A percentile compares a stretch with the other conserved stretches of the same genome.
Evolutionary conservation across 2,888 invertebrate genomes (phyloP).

Genomic region (Drosophila histrio): DNA sequence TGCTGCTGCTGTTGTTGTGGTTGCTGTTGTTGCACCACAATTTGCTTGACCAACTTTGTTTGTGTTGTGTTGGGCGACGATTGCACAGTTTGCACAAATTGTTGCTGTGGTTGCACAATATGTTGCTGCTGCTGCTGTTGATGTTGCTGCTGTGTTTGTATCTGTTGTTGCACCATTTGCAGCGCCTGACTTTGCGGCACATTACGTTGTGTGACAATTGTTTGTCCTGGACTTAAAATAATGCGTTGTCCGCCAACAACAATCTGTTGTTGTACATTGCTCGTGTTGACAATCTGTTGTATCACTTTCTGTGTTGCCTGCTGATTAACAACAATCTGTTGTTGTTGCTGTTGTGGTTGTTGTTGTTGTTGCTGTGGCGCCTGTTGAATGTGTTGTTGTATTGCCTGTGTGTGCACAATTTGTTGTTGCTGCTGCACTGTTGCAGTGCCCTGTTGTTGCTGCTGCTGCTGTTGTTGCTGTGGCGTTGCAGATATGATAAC

Average conservation of each 20-base stretch:
- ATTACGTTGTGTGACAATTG: constrained; percentile 83
- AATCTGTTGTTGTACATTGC: constrained; percentile 84
- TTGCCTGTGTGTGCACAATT: constrained; percentile 59
- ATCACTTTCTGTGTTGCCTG: constrained; percentile 82
- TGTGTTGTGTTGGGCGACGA: constrained; percentile 53
- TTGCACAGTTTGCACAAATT: constrained; percentile 70
- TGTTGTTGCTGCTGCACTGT: constrained; percentile 71
- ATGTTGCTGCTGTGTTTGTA: constrained; percentile 56
- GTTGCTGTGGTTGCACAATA: constrained; percentile 76
- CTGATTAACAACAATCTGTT: constrained; percentile 72
- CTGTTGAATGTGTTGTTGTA: constrained; percentile 53
- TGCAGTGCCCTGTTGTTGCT: constrained; percentile 48
- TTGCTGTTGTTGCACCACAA: constrained; percentile 74
- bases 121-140: constrained; percentile 62
- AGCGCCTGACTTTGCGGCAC: constrained; percentile 79
- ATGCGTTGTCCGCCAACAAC: constrained; percentile 84
- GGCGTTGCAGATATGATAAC: constrained; percentile 81
- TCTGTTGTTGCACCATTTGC: constrained; percentile 72
- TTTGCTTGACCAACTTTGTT: constrained; percentile 72
- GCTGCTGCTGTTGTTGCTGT: constrained; percentile 50
- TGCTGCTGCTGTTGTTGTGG: constrained; percentile 50
- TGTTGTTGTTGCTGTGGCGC: constrained; percentile 36
- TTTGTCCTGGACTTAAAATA: constrained; percentile 83
- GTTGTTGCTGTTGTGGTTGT: constrained; percentile 55
- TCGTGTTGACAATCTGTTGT: constrained; percentile 84